Conservation (phyloP, 2,888 invertebrate genomes). For the Volucella inanis region DNA sequence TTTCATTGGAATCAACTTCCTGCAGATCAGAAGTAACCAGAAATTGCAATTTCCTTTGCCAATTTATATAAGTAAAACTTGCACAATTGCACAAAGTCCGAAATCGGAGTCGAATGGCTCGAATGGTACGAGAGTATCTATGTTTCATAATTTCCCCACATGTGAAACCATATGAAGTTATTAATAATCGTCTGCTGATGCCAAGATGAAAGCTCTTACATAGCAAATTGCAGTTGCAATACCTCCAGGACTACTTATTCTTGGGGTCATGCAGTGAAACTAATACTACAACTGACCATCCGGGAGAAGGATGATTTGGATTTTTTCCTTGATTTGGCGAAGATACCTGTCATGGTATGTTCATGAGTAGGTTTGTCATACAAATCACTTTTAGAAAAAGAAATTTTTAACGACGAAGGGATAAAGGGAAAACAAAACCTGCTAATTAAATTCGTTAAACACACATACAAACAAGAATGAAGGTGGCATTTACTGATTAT, state of each 20-base stretch:
- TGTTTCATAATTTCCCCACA: not conserved
- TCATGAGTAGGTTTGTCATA: too few species aligned
- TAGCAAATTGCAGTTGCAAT: constrained; percentile 15
- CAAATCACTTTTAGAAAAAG: not conserved
- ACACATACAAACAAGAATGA: constrained; percentile 32
- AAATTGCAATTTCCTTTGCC: constrained; percentile 45
- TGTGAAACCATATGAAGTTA: constrained; percentile 36
- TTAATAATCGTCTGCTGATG: constrained; percentile 47
- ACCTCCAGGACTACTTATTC: constrained; percentile 19
- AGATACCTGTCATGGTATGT: too few species aligned
- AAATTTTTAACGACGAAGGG: constrained; percentile 6
- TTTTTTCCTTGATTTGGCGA: too few species aligned
- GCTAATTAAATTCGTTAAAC: constrained; percentile 58
- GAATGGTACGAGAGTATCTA: constrained; percentile 26
- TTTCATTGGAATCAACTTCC: constrained; percentile 21
- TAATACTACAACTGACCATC: constrained; percentile 14
- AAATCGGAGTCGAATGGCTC: constrained; percentile 19
- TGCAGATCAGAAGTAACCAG: constrained; percentile 15
- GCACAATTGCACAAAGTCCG: not conserved
- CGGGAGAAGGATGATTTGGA: not conserved
- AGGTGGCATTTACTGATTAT: constrained; percentile 33
- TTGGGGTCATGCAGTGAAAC: constrained; percentile 41
- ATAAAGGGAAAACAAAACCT: constrained; percentile 13
- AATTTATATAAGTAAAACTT: constrained; percentile 17
- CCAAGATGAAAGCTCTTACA: constrained; percentile 10